Evolutionary conservation across 37 sponge, comb jelly and placozoan genomes (phyloP).

Genomic region (Amphimedon queenslandica): DNA sequence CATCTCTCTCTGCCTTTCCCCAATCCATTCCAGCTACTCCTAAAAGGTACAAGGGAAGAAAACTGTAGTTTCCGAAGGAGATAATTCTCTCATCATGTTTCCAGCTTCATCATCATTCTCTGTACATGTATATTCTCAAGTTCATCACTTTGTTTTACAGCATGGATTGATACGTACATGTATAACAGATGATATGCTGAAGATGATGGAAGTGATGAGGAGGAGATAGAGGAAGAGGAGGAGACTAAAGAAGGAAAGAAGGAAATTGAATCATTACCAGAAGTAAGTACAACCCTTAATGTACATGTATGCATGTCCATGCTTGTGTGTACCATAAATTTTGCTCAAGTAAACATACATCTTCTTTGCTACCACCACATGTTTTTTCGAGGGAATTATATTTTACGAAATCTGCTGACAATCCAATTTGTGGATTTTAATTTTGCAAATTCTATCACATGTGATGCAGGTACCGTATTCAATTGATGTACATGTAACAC

Average conservation of each 20-base stretch:
- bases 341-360: no score
- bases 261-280: conserved; percentile 23
- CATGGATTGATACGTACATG: no score
- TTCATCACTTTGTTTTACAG: conserved; percentile 66
- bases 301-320: not conserved
- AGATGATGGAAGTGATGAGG: conserved; percentile 14
- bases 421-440: no score
- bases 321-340: no score
- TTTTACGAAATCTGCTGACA: no score
- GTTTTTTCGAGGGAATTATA: no score
- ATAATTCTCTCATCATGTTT: conserved; percentile 54
- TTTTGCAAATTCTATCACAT: no score
- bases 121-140: conserved; percentile 53
- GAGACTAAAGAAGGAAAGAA: conserved; percentile 28
- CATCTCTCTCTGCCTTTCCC: no score
- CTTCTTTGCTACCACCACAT: no score
- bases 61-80: conserved; percentile 48
- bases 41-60: conserved; percentile 32
- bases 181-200: conserved; percentile 56
- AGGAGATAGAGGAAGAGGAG: conserved; percentile 28
- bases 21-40: no score
- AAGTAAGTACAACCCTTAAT: conserved; percentile 9
- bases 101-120: conserved; percentile 61
- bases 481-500: conserved; percentile 70
- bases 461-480: no score